phyloP scores from a whole-genome alignment of 1,140 invertebrate genomes.

The Oryzaephilus surinamensis region DNA sequence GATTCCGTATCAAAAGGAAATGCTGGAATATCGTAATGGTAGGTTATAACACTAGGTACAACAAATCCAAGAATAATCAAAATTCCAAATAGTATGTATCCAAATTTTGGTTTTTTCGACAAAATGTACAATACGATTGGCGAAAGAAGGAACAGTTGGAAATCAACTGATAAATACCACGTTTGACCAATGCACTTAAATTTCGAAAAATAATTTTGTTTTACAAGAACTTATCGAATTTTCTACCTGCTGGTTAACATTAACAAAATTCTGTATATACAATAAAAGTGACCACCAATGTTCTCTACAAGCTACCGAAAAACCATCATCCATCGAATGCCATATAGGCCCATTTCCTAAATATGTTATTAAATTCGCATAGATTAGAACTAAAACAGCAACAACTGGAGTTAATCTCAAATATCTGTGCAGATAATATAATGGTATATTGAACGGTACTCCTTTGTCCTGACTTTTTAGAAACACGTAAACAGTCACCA shows the following conservation, averaged over 20 bases:
- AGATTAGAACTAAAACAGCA: slow-evolving; percentile 42
- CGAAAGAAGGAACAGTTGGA: slow-evolving; percentile 8
- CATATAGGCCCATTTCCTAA: slow-evolving; percentile 43
- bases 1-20: not conserved
- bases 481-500: slow-evolving; percentile 43
- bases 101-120: slow-evolving; percentile 1
- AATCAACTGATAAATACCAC: slow-evolving; percentile 7
- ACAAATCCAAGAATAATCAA: not conserved
- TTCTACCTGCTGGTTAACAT: slow-evolving; percentile 27
- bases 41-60: not conserved
- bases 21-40: slow-evolving; percentile 2
- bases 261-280: slow-evolving; percentile 41
- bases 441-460: slow-evolving; percentile 18
- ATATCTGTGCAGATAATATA: slow-evolving; percentile 46
- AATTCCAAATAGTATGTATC: not conserved
- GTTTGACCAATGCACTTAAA: slow-evolving; percentile 8
- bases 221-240: not conserved
- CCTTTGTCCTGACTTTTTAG: slow-evolving; percentile 38
- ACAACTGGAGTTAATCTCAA: slow-evolving; percentile 47
- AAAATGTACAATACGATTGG: slow-evolving; percentile 1
- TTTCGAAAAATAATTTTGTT: not conserved
- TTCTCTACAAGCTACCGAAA: slow-evolving; percentile 31
- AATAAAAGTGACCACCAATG: slow-evolving; percentile 43
- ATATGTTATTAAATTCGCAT: slow-evolving; percentile 41
- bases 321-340: slow-evolving; percentile 23